These are phyloP conservation scores for Dryobates pubescens DNA, from an alignment of 2,797 vertebrate species.

Conservation along the genomic window DNA sequence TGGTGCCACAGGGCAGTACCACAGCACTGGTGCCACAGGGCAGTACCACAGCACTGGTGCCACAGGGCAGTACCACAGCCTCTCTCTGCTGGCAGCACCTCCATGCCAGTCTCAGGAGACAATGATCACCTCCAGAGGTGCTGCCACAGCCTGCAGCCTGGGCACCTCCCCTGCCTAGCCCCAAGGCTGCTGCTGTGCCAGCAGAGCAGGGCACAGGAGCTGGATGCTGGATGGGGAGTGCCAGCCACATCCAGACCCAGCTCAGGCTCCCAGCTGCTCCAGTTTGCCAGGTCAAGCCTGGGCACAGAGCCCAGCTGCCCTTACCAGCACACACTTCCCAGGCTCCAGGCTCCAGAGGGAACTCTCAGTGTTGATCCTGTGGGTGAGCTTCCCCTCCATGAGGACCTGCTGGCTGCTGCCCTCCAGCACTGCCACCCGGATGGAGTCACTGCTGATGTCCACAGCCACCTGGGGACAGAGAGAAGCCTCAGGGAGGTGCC, in stretches of 20 bases:
- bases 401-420: constrained; percentile 79
- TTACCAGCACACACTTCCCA: constrained; percentile 88
- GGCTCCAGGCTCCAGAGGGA: constrained; percentile 98
- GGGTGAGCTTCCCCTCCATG: constrained; percentile 91
- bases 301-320: not conserved
- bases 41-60: too few species aligned
- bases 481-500: not conserved
- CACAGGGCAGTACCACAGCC: accelerated
- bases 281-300: not conserved
- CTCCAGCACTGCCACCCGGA: constrained; percentile 85
- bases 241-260: not conserved
- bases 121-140: not conserved
- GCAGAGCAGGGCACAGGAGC: not conserved
- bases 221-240: accelerated
- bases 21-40: accelerated
- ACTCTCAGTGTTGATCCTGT: constrained; percentile 94
- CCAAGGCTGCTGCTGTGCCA: not conserved
- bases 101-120: accelerated
- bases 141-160: not conserved
- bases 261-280: not conserved
- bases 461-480: constrained; percentile 86
- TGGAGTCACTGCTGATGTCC: constrained; percentile 79
- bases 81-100: not conserved
- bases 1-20: accelerated
- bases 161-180: not conserved